Conservation (phyloP, 2,113 vertebrate species). For the Aptenodytes patagonicus region DNA sequence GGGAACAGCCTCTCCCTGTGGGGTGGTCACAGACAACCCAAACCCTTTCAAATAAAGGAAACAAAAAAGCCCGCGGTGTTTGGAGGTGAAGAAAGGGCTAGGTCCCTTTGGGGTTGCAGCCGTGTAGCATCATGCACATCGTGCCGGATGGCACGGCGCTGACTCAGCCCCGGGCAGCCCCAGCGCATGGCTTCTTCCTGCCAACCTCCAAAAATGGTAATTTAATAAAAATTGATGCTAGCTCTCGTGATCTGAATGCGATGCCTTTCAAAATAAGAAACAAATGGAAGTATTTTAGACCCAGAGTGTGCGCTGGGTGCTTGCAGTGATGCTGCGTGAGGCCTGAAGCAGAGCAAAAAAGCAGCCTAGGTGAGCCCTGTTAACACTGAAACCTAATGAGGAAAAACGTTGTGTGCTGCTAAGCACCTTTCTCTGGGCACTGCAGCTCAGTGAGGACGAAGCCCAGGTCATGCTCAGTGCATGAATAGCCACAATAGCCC, state of each 20-base stretch:
- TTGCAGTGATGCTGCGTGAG: background rate
- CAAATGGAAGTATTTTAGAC: background rate
- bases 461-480: fast-evolving
- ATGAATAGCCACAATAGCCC: fast-evolving
- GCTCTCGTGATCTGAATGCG: fast-evolving
- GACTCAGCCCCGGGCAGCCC: background rate
- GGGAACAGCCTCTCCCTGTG: background rate
- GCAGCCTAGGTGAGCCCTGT: background rate
- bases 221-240: background rate
- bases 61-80: fast-evolving
- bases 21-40: background rate
- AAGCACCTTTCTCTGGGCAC: background rate
- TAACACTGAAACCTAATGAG: background rate
- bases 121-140: background rate
- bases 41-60: background rate
- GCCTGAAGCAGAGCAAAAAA: background rate
- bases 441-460: fast-evolving
- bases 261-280: background rate
- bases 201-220: background rate
- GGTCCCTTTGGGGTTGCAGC: background rate
- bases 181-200: background rate
- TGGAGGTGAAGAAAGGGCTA: background rate
- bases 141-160: background rate
- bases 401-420: background rate
- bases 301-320: fast-evolving